These are phyloP conservation scores for Acrobasis consociella DNA, from an alignment of 2,888 invertebrate genomes.

Conservation along the genomic window DNA sequence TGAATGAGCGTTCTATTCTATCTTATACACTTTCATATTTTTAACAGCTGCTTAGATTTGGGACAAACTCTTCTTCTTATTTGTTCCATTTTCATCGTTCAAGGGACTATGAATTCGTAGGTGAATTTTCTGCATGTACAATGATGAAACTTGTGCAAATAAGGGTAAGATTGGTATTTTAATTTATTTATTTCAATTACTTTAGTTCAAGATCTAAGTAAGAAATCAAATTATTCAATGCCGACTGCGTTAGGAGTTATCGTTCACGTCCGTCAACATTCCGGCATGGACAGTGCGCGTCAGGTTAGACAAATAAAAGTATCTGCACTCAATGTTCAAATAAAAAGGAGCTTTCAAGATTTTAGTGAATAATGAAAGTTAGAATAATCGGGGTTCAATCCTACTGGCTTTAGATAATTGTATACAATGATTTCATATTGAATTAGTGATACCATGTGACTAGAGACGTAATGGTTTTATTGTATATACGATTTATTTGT, in stretches of 20 bases:
- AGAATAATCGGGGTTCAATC: slow-evolving; percentile 73
- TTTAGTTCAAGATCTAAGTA: not conserved
- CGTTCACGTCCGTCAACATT: not conserved
- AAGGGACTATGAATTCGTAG: not conserved
- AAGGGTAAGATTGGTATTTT: not conserved
- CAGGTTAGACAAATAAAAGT: slow-evolving; percentile 78
- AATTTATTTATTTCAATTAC: not conserved
- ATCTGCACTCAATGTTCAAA: slow-evolving; percentile 83
- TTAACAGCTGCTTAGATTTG: not conserved
- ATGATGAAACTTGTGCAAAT: slow-evolving; percentile 8
- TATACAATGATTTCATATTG: slow-evolving; percentile 75
- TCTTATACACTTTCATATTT: not conserved
- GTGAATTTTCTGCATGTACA: not conserved
- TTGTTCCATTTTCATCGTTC: slow-evolving; percentile 9
- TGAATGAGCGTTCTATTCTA: not conserved
- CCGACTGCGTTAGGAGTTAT: slow-evolving; percentile 2
- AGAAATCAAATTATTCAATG: not conserved
- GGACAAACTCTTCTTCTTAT: not conserved
- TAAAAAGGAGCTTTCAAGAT: slow-evolving; percentile 81
- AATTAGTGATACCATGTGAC: slow-evolving; percentile 54
- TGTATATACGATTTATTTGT: slow-evolving; percentile 65
- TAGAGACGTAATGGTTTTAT: slow-evolving; percentile 48
- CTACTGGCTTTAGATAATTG: slow-evolving; percentile 80
- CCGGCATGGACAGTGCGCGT: slow-evolving; percentile 70
- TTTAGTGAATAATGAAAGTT: slow-evolving; percentile 77